Conservation (phyloP, 2,113 vertebrate genomes). For the Sphyrna mokarran region DNA sequence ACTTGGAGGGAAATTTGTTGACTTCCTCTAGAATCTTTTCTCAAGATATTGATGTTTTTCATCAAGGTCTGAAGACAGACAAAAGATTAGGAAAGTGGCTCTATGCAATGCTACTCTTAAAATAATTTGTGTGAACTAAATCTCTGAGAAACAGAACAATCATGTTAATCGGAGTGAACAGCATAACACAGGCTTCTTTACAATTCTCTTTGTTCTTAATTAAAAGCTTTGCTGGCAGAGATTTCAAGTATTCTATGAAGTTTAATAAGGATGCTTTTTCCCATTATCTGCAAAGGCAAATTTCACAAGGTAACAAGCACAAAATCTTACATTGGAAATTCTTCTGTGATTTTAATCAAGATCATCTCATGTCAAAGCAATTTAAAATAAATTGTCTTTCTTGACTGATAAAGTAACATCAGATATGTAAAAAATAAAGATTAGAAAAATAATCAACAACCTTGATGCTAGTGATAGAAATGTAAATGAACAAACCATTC, state of each 20-base stretch:
- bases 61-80: not conserved
- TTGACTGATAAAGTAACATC: not conserved
- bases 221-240: not conserved
- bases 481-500: not conserved
- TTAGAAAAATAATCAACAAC: not conserved
- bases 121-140: not conserved
- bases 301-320: not conserved
- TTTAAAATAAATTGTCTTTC: not conserved
- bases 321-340: not conserved
- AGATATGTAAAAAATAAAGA: not conserved
- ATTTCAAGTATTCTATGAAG: not conserved
- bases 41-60: not conserved
- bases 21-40: not conserved
- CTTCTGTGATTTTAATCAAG: constrained; percentile 12
- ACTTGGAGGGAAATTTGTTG: not conserved
- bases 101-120: not conserved
- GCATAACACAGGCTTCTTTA: not conserved
- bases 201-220: constrained; percentile 20
- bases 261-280: not conserved
- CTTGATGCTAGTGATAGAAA: not conserved
- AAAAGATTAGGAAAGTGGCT: not conserved
- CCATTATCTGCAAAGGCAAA: not conserved
- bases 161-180: not conserved
- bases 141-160: not conserved
- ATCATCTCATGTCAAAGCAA: constrained; percentile 22